Conservation (phyloP, 2,113 vertebrate genomes). For the Atrichornis clamosus region DNA sequence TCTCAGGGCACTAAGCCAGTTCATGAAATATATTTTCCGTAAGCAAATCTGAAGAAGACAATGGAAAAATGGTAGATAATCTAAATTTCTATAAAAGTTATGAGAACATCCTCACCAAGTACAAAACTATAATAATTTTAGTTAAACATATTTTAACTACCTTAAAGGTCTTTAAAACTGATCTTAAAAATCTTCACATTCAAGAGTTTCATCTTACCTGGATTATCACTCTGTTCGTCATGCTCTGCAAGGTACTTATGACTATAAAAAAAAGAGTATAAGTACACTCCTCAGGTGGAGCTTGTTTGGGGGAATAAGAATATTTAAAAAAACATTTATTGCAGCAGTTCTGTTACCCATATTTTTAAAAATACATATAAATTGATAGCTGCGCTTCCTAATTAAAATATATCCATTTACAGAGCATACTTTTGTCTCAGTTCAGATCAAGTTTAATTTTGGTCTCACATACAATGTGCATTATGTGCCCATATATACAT, state of each 20-base stretch:
- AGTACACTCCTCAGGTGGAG: not conserved
- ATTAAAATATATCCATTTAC: not conserved
- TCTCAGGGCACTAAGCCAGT: not conserved
- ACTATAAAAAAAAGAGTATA: not conserved
- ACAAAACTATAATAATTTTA: not conserved
- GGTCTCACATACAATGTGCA: not conserved
- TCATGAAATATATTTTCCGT: constrained; percentile 10
- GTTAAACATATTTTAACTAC: not conserved
- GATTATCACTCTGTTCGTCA: not conserved
- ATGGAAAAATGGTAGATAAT: not conserved
- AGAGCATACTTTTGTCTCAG: not conserved
- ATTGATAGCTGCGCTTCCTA: not conserved
- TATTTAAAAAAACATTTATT: not conserved
- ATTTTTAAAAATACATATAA: not conserved
- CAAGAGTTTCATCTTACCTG: constrained; percentile 32
- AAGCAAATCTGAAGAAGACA: not conserved
- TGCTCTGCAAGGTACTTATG: constrained; percentile 18
- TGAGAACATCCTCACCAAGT: not conserved
- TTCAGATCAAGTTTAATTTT: not conserved
- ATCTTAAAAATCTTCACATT: not conserved
- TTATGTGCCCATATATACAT: not conserved
- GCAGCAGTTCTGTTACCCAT: not conserved
- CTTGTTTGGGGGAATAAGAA: not conserved
- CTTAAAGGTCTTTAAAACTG: not conserved
- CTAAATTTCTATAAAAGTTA: not conserved